Base-by-base conservation (phyloP, 2,888 invertebrate genomes). In the Margaritifera margaritifera region DNA sequence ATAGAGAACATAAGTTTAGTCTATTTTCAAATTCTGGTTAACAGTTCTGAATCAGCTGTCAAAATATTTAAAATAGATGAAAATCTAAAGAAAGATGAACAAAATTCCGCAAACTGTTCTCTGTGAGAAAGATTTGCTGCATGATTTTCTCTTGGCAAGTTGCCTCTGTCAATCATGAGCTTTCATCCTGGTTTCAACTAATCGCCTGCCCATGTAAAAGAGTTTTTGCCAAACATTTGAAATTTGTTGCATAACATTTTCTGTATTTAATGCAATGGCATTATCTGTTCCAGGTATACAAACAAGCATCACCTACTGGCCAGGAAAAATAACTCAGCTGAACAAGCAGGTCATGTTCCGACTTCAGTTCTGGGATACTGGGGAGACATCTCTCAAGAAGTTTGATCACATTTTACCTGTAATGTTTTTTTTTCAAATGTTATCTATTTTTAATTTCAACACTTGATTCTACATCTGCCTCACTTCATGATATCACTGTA, bases 321-420 rank as follows among this genome's bases (percentile, higher is more conserved):
- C 92, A 2, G 92, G 91, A 6, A 92, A 92, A 81, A 90, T 92
- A 57, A 90, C 90, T 85, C 91, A 92, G 67, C 75, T 84, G 20
- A 85, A 88, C 61, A 91, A 92, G 81, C 88, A 91, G 6, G 90
- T 92, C 31, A 80, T 92, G 64, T 92, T 92, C 79, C 91, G 91
- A 74, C 84, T 92, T 19, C 91, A 92, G 75, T 91, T 92, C 68
- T 92, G 92, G 92, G 92, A 92, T 85, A 92, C 92, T 8, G 92
- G 92, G 2, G 92, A 92, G 68, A 90, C 88, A 58, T 90, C 91
- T 56, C 85, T 91, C 18, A 92, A 91, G 81, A 92, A 92, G 83
- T 92, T 91, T 81, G 91, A 91, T 80, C 92, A 92, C 76, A 91
- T 92, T 68, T 78, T 92, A 66, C 91, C 92, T 11, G 92, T 92